Percentiles rank a stretch among this genome's conserved stretches.
phyloP scores from a whole-genome alignment of 2,113 vertebrate species.

The Catharus bicknelli region DNA sequence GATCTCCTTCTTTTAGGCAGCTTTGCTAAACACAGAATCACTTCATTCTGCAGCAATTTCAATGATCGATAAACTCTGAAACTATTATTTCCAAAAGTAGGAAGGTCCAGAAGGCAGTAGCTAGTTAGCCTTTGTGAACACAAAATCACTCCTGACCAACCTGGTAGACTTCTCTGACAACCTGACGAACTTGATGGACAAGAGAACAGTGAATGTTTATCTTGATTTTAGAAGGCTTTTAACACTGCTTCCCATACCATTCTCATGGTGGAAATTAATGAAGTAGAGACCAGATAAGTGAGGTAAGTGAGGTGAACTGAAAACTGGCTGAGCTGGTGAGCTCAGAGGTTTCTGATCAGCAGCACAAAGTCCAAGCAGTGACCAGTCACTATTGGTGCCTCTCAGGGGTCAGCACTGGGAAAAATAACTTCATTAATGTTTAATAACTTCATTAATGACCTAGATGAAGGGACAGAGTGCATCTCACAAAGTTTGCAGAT shows the following conservation, averaged over 20 bases:
- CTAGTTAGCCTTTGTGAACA: not conserved
- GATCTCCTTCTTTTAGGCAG: not conserved
- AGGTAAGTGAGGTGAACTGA: not conserved
- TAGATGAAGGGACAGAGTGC: not conserved
- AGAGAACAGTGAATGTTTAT: not conserved
- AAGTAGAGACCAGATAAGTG: not conserved
- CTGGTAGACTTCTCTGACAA: not conserved
- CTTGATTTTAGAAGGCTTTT: not conserved
- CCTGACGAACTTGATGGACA: not conserved
- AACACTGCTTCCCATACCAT: not conserved
- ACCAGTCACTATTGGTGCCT: not conserved
- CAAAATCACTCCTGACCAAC: not conserved
- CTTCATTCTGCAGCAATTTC: not conserved
- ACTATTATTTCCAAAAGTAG: not conserved
- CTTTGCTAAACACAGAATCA: not conserved
- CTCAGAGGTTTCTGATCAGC: not conserved
- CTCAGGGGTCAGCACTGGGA: accelerated
- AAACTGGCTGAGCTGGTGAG: not conserved
- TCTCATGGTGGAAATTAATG: not conserved
- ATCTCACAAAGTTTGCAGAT: not conserved
- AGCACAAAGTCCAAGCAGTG: not conserved
- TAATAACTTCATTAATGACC: not conserved
- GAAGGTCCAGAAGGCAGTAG: not conserved
- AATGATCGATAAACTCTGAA: not conserved
- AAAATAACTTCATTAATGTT: not conserved